These are phyloP conservation scores for Origma solitaria DNA, from an alignment of 2,113 vertebrate species.

Conservation along the genomic window DNA sequence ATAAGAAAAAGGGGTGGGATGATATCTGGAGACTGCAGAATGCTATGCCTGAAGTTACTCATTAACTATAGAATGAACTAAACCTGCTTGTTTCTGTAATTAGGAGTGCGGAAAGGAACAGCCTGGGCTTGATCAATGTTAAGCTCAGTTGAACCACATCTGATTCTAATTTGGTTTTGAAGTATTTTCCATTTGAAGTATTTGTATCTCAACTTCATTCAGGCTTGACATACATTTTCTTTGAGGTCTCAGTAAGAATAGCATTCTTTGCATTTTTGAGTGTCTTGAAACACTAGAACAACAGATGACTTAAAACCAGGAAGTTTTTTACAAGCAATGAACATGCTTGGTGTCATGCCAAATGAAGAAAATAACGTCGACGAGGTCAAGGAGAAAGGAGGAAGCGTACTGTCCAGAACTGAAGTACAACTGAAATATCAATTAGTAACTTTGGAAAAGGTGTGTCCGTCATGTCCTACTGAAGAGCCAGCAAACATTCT, in stretches of 20 bases:
- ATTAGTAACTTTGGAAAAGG: background rate
- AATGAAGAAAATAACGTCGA: background rate
- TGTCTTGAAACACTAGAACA: background rate
- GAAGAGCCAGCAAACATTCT: background rate
- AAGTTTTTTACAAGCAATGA: background rate
- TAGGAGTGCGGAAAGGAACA: background rate
- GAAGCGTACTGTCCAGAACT: background rate
- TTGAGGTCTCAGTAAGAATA: background rate
- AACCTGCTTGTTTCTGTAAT: background rate
- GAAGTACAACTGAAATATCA: background rate
- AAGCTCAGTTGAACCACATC: background rate
- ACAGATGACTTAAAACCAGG: background rate
- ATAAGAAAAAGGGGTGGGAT: background rate
- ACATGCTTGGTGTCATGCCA: background rate
- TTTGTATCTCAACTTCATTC: background rate
- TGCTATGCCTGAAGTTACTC: background rate
- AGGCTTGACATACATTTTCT: background rate
- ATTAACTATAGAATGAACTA: background rate
- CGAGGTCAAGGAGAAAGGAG: background rate
- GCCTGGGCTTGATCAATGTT: background rate
- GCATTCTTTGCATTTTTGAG: background rate
- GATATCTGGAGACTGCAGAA: background rate
- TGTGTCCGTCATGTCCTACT: background rate
- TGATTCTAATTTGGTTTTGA: background rate
- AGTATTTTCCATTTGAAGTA: background rate